Evolutionary conservation across 2,797 vertebrate species (phyloP).

Genomic region (Gallinago solitaria): DNA sequence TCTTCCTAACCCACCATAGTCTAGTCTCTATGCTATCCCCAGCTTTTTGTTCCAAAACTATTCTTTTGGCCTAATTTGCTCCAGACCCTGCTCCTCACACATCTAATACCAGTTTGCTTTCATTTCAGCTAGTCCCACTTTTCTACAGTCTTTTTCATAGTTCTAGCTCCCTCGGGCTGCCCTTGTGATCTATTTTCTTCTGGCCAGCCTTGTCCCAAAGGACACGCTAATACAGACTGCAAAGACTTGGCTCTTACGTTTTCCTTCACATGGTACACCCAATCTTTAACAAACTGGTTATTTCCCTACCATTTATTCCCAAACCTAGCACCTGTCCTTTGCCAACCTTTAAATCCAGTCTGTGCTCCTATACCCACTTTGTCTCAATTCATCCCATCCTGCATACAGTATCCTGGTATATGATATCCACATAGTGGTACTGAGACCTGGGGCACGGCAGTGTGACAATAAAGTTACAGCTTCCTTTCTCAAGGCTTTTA

Average conservation of each 20-base stretch:
- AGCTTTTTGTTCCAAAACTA: background rate
- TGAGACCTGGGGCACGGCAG: accelerated
- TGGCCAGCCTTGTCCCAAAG: background rate
- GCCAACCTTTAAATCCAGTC: background rate
- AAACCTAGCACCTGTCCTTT: background rate
- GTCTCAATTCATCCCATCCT: background rate
- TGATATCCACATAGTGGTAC: accelerated
- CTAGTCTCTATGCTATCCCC: background rate
- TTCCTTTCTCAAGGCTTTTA: background rate
- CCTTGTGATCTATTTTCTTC: background rate
- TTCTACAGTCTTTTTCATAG: background rate
- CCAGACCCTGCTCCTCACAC: background rate
- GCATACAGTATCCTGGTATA: accelerated
- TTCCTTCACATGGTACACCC: background rate
- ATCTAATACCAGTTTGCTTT: background rate
- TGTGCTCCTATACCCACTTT: accelerated
- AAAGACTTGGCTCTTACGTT: background rate
- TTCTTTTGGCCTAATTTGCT: background rate
- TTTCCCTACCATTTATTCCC: background rate
- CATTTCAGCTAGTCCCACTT: background rate
- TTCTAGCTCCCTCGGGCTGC: background rate
- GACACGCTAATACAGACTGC: too few relatives aligned
- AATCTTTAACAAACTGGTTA: background rate
- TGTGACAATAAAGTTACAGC: accelerated
- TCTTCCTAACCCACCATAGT: background rate